A percentile compares a stretch with the other conserved stretches of the same genome.
phyloP scores from a whole-genome alignment of 2,113 vertebrate species.

The Thomomys bottae region DNA sequence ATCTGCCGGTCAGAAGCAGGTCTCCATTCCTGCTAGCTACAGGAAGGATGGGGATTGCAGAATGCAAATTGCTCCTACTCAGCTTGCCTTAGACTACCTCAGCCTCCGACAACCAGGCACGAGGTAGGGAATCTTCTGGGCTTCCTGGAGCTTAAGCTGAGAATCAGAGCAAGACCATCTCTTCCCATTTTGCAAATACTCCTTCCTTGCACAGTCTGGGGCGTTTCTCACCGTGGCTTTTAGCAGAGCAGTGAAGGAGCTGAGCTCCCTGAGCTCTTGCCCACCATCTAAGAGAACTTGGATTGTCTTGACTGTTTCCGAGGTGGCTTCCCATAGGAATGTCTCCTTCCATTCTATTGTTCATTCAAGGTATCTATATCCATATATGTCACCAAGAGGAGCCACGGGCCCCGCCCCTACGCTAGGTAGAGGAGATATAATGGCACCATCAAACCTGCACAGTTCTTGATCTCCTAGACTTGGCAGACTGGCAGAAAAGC shows the following conservation, averaged over 20 bases:
- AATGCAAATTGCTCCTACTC: slow-evolving; percentile 70
- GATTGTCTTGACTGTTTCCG: not conserved
- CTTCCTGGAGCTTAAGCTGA: not conserved
- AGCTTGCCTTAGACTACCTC: slow-evolving; percentile 55
- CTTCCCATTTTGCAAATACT: not conserved
- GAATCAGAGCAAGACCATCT: not conserved
- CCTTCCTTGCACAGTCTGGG: accelerated
- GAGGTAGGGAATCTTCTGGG: not conserved
- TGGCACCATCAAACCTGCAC: accelerated
- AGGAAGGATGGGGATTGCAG: slow-evolving; percentile 55
- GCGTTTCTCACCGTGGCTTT: not conserved
- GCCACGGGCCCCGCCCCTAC: not conserved
- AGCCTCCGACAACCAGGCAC: slow-evolving; percentile 42
- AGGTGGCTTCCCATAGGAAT: not conserved
- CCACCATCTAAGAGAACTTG: not conserved
- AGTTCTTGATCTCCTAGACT: not conserved
- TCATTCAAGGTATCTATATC: slow-evolving; percentile 43
- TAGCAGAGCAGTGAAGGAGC: not conserved
- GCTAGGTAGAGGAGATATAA: not conserved
- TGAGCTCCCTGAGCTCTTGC: not conserved
- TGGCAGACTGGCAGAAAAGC: not conserved
- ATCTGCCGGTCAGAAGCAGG: slow-evolving; percentile 67
- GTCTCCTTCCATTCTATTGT: not conserved
- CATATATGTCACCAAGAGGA: no score
- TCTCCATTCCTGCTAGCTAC: slow-evolving; percentile 64